Conservation (phyloP, 1,140 invertebrate genomes). For the Platorchestia sp. region DNA sequence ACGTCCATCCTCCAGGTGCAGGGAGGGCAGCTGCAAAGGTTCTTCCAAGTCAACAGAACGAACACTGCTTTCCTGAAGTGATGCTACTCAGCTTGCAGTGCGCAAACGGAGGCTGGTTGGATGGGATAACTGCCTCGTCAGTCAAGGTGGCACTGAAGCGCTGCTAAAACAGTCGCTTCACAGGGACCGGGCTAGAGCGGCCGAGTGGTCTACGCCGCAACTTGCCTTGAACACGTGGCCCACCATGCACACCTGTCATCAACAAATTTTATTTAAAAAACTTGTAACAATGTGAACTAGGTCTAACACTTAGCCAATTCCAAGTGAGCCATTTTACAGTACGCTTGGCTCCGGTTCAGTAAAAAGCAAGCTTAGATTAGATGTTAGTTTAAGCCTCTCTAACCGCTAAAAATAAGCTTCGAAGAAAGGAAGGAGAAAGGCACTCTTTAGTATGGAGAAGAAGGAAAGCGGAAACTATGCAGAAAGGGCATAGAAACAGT, state of each 20-base stretch:
- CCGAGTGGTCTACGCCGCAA: slow-evolving; percentile 89
- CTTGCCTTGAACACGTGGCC: slow-evolving; percentile 80
- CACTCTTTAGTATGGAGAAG: too few species aligned
- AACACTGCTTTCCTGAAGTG: background rate
- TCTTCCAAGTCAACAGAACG: background rate
- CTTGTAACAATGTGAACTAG: background rate
- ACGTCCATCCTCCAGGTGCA: background rate
- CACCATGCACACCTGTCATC: slow-evolving; percentile 78
- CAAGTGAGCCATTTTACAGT: background rate
- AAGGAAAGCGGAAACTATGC: too few species aligned
- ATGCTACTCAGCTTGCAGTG: background rate
- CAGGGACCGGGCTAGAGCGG: slow-evolving; percentile 75
- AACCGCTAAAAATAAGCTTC: too few species aligned
- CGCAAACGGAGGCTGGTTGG: background rate
- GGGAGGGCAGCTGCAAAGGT: background rate
- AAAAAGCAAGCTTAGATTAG: too few species aligned
- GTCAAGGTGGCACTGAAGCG: background rate
- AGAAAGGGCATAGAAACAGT: too few species aligned
- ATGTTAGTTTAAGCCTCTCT: too few species aligned
- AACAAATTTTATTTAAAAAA: background rate
- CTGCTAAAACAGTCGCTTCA: background rate
- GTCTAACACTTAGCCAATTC: background rate
- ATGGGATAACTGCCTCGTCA: background rate
- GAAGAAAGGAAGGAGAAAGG: too few species aligned
- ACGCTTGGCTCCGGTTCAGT: background rate